Evolutionary conservation across 2,888 invertebrate genomes (phyloP), one percentile per base, ranked within the genome.

Genomic region (Empis stercorea): DNA sequence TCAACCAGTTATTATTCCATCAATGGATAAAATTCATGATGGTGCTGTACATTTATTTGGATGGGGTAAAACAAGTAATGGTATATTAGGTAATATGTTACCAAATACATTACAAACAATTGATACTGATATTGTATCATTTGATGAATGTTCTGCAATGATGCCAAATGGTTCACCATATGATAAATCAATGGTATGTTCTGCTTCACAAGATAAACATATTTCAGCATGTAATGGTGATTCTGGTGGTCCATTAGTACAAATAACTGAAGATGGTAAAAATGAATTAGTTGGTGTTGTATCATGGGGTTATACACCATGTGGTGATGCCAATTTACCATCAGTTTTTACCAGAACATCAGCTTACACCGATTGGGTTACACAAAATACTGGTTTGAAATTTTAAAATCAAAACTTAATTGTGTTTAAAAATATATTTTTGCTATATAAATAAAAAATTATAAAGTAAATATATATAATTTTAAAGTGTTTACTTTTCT

Each of bases 221-320:
- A 55, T 62, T 14, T 69, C 71, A 1, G 73, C 73, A 13, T 73
- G 74, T 57, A 66, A 60, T 45, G 68, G 67, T 11, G 69, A 68
- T 52, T 65, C 65, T 27, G 66, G 67, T 40, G 65, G 67, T 13
- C 67, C 68, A 14, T 43, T 67, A 44, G 63, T 66, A 2, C 54
- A 61, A 15, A 60, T 61, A 49, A 43, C 30, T 30, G 10, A 17
- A 40, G 23, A n/a, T 6, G 17, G 47, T 1, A 44, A 51, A 30
- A 41, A 56, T 37, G 57, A 65, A 43, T 58, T 71, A 38, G 59
- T 72, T 46, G 75, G 75, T 48, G 51, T 74, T 38, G 72, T 72
- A 13, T 73, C 74, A 30, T 74, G 74, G 73, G 73, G 72, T n/a
- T 58, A 58, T 30, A 62, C 67, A 46, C 73, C 73, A 34, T 74